These are phyloP conservation scores for Lophochroa leadbeateri DNA, from an alignment of 2,113 vertebrate genomes.

Conservation along the genomic window DNA sequence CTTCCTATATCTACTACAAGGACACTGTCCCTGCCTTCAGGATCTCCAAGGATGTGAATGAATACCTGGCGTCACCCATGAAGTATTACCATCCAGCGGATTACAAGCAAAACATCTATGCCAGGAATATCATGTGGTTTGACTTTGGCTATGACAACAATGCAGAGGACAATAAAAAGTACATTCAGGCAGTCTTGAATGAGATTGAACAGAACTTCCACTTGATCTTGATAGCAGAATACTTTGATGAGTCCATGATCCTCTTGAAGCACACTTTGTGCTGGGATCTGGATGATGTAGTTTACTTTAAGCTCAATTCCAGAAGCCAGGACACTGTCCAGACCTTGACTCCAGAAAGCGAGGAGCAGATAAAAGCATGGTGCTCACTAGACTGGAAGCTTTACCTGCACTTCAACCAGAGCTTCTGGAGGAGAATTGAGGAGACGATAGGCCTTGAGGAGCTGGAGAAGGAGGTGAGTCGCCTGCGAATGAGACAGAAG, in stretches of 20 bases:
- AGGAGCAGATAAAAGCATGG: constrained; percentile 77
- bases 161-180: neutral
- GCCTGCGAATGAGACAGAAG: constrained; percentile 60
- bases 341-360: constrained; percentile 34
- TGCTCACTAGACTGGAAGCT: constrained; percentile 86
- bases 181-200: constrained; percentile 48
- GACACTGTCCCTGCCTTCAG: constrained; percentile 71
- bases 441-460: constrained; percentile 59
- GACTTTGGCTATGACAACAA: constrained; percentile 86
- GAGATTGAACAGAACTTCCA: constrained; percentile 78
- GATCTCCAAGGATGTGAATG: constrained; percentile 56
- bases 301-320: constrained; percentile 84
- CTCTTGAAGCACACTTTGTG: constrained; percentile 80
- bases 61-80: constrained; percentile 73
- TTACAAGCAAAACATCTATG: constrained; percentile 57
- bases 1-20: constrained; percentile 85
- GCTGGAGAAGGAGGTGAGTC: constrained; percentile 76
- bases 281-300: constrained; percentile 86
- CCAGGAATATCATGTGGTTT: constrained; percentile 84
- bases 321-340: constrained; percentile 69
- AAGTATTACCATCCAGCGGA: constrained; percentile 39
- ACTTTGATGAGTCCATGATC: constrained; percentile 91
- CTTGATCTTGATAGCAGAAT: constrained; percentile 83
- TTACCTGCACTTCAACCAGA: constrained; percentile 87
- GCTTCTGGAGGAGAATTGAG: constrained; percentile 81